These are phyloP conservation scores for Drosophila miranda DNA, from an alignment of 1,140 invertebrate genomes.

Conservation along the genomic window DNA sequence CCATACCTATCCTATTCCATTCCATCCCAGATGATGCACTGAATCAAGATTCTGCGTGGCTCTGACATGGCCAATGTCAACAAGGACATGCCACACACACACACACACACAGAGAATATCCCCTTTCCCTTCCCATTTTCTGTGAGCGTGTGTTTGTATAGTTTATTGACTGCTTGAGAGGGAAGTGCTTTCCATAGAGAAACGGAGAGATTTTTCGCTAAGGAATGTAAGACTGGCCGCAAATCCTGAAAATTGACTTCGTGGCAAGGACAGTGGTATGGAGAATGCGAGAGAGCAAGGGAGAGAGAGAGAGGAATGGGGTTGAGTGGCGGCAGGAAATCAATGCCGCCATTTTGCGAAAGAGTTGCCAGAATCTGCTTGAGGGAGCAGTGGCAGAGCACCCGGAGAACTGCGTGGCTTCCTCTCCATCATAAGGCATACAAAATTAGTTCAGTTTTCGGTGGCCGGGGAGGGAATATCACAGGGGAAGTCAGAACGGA, in stretches of 20 bases:
- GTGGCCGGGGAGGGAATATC: constrained; percentile 8
- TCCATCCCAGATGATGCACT: neutral
- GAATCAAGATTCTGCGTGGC: constrained; percentile 5
- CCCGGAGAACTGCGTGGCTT: constrained; percentile 29
- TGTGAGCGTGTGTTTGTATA: constrained; percentile 60
- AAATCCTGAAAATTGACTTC: constrained; percentile 82
- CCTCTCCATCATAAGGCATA: constrained; percentile 70
- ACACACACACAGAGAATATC: constrained; percentile 19
- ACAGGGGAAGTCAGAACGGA: neutral
- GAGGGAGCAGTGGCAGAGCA: neutral
- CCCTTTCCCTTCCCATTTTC: constrained; percentile 12
- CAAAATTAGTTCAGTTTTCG: constrained; percentile 70
- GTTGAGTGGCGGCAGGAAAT: constrained; percentile 54
- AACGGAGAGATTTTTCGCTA: constrained; percentile 64
- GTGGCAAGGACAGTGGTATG: constrained; percentile 30
- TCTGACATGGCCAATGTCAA: constrained; percentile 65
- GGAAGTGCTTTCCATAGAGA: constrained; percentile 80
- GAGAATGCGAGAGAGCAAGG: neutral
- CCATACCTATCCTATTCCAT: no score
- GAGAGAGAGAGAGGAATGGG: neutral
- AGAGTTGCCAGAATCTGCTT: constrained; percentile 62
- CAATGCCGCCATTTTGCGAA: constrained; percentile 78
- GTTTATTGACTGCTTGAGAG: constrained; percentile 80
- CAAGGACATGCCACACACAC: constrained; percentile 64
- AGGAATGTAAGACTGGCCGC: constrained; percentile 75